Percentiles rank a stretch among this genome's conserved stretches.
These are phyloP conservation scores for Onychorhynchus coronatus DNA, from an alignment of 2,113 vertebrate species.

Conservation along the genomic window DNA sequence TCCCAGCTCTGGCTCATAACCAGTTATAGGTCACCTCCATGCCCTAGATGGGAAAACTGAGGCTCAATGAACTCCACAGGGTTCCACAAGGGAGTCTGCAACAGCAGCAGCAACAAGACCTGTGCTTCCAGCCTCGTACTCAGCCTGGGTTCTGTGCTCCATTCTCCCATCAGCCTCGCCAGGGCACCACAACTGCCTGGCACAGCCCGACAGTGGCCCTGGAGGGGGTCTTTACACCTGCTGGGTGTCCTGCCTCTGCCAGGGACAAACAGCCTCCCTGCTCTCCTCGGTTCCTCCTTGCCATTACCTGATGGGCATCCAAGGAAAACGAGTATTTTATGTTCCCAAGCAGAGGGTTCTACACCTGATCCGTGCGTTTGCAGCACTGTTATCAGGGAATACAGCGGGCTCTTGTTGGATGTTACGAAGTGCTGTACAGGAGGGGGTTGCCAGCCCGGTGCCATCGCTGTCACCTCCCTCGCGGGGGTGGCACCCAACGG, in stretches of 20 bases:
- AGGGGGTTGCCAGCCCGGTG: neutral
- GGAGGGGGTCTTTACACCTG: neutral
- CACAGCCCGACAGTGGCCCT: too few species aligned
- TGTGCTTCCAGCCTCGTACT: neutral
- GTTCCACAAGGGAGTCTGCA: neutral
- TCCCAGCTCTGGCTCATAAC: too few species aligned
- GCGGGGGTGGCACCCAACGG: neutral
- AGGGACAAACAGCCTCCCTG: too few species aligned
- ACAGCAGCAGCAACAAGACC: neutral
- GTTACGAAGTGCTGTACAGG: neutral
- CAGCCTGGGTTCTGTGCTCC: too few species aligned
- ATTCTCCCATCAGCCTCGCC: neutral
- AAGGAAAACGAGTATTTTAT: neutral
- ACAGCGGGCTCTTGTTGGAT: neutral
- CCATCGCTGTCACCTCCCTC: neutral
- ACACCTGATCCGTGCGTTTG: fast-evolving
- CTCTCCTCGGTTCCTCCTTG: too few species aligned
- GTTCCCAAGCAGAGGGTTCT: neutral
- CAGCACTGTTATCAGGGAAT: neutral
- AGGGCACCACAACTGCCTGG: neutral
- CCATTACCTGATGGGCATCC: neutral
- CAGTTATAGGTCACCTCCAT: neutral
- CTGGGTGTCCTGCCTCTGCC: too few species aligned
- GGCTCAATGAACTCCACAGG: too few species aligned
- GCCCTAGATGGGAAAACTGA: neutral